These are phyloP conservation scores for Babyrousa celebensis DNA, from an alignment of 2,797 vertebrate species.

Conservation along the genomic window DNA sequence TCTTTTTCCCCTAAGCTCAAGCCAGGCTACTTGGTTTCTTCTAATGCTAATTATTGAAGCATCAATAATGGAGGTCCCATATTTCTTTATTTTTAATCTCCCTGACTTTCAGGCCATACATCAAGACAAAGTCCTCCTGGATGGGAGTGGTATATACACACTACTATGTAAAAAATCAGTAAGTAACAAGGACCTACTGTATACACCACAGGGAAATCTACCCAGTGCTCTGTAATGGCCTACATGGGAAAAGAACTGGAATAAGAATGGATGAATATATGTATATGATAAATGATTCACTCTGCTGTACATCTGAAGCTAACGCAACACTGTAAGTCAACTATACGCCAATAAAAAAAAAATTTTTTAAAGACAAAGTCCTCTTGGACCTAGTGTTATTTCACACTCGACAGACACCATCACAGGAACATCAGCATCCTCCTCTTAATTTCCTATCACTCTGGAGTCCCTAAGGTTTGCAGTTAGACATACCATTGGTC, in stretches of 20 bases:
- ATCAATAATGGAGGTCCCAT: neutral
- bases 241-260: too few relatives aligned
- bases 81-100: constrained; percentile 44
- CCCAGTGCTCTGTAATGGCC: too few relatives aligned
- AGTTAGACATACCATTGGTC: neutral
- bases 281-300: too few relatives aligned
- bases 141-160: too few relatives aligned
- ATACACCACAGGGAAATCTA: too few relatives aligned
- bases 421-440: neutral
- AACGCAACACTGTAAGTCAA: too few relatives aligned
- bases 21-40: neutral
- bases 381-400: neutral
- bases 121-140: constrained; percentile 61
- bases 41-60: constrained; percentile 14
- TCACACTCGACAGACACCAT: constrained; percentile 41
- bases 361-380: constrained; percentile 43
- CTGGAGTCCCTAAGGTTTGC: constrained; percentile 19
- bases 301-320: too few relatives aligned
- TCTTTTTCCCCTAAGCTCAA: constrained; percentile 1
- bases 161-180: too few relatives aligned
- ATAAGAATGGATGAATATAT: too few relatives aligned
- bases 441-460: constrained; percentile 51
- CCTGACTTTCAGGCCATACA: constrained; percentile 6
- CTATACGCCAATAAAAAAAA: too few relatives aligned
- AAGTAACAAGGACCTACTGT: too few relatives aligned